These are phyloP conservation scores for Leucoma salicis DNA, from an alignment of 2,888 invertebrate species.

Conservation along the genomic window DNA sequence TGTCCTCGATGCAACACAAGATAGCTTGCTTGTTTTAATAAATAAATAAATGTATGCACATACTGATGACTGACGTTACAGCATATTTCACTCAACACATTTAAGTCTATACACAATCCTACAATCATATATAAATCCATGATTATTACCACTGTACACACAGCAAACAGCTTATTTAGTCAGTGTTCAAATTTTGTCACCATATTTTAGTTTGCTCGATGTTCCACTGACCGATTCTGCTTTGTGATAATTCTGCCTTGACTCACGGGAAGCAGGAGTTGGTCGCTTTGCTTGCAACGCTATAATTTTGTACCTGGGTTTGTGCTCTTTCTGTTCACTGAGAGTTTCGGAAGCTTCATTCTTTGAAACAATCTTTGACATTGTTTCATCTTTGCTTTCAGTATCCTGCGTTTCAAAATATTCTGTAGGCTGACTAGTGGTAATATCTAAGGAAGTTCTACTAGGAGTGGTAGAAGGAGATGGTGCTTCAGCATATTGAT, in stretches of 20 bases:
- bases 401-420: conserved; percentile 37
- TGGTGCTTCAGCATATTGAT: conserved; percentile 63
- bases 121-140: too few relatives aligned
- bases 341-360: conserved; percentile 20
- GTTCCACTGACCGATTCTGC: conserved; percentile 38
- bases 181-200: conserved; percentile 65
- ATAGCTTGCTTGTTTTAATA: too few relatives aligned
- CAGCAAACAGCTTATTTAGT: conserved; percentile 30
- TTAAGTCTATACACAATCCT: too few relatives aligned
- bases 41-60: too few relatives aligned
- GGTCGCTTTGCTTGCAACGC: conserved; percentile 30
- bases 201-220: conserved; percentile 61
- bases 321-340: conserved; percentile 30
- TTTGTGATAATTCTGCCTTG: conserved; percentile 31
- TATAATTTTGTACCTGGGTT: conserved; percentile 40
- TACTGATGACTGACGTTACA: too few relatives aligned
- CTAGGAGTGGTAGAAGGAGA: conserved; percentile 41
- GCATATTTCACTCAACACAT: too few relatives aligned
- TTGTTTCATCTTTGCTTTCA: conserved; percentile 39
- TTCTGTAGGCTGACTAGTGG: conserved; percentile 32
- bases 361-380: conserved; percentile 29
- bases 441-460: conserved; percentile 40
- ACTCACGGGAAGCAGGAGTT: conserved; percentile 22
- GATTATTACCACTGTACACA: too few relatives aligned
- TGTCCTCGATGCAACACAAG: too few relatives aligned